Base-by-base conservation (phyloP, 2,888 invertebrate genomes). In the Nephrotoma appendiculata region DNA sequence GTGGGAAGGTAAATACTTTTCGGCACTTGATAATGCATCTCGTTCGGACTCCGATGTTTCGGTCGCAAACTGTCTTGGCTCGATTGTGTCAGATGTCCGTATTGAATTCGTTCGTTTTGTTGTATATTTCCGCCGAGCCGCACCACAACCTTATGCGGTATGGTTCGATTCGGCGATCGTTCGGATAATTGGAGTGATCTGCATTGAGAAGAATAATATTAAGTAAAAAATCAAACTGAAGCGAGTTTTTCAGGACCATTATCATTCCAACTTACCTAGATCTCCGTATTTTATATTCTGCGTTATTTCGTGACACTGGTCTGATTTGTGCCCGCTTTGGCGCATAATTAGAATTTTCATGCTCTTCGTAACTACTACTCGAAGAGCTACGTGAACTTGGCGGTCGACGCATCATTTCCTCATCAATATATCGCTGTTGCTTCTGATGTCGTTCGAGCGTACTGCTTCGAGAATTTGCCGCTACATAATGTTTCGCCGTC, bases 161-260 rank as follows among this genome's bases (percentile, higher is more conserved):
- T 87, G 12, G 89, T 89, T 86, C 91, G 91, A 87, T 90, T 92
- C 0, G 93, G 93, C 0, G 93, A 93, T 52, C 92, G 92, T 89
- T 95, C 95, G 0, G 94, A 94, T 42, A 95, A 90, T 89, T 95
- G 95, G 42, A 95, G 91, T 88, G 95, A 95, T 89, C 94, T 92
- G 88, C 85, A 86, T 44, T 45, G 41, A 19, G 2, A 48, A 12
- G 0, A 43, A 84, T 48, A 44, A 12, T 42, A 15, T 86, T 83
- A 45, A n/a, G 11, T 44, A 15, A 44, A 52, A 86, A 15, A 57
- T 44, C 15, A 52, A 52, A 52, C 31, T 31, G 31, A 6, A 5
- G 6, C 9, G 87, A 88, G 57, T 31, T 31, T 31, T 31, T 31
- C 31, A 57, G 6, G 86, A 86, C 31, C 41, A 19, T 31, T 31